Conservation (phyloP, 2,797 vertebrate genomes). For the Labroides dimidiatus region DNA sequence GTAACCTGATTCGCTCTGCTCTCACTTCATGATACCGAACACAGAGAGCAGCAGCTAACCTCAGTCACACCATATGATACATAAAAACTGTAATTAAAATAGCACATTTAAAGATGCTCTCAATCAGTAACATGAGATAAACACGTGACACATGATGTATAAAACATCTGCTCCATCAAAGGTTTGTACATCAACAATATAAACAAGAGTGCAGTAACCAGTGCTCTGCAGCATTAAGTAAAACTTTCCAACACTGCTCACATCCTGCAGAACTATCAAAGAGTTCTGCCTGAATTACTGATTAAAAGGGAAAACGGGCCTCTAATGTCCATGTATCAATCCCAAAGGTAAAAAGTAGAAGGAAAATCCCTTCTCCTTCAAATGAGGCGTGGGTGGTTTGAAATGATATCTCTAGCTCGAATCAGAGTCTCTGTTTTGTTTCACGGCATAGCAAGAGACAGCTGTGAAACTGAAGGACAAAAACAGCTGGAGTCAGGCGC, state of each 20-base stretch:
- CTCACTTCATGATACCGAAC: slow-evolving; percentile 1
- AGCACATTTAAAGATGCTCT: not conserved
- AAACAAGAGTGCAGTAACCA: slow-evolving; percentile 6
- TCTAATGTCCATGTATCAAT: slow-evolving; percentile 29
- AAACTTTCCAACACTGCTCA: slow-evolving; percentile 42
- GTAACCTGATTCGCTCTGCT: not conserved
- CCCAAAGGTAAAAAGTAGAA: slow-evolving; percentile 45
- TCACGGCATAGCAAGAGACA: slow-evolving; percentile 33
- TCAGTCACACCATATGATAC: not conserved
- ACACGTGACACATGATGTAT: not conserved
- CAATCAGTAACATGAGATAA: not conserved
- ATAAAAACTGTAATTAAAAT: slow-evolving; percentile 8
- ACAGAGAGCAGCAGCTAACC: not conserved
- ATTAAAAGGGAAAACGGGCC: not conserved
- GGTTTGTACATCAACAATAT: not conserved
- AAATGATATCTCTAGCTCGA: slow-evolving; percentile 16
- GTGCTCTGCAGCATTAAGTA: slow-evolving; percentile 6
- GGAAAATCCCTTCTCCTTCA: slow-evolving; percentile 44
- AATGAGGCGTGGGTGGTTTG: slow-evolving; percentile 49
- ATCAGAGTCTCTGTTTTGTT: slow-evolving; percentile 17
- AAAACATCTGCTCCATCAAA: slow-evolving; percentile 11
- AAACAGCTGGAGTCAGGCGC: slow-evolving; percentile 76
- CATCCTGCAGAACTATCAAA: slow-evolving; percentile 43
- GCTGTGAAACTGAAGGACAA: slow-evolving; percentile 67
- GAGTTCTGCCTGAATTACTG: slow-evolving; percentile 9